These are phyloP conservation scores for Catocala nupta DNA, from an alignment of 2,888 invertebrate genomes.

Conservation along the genomic window DNA sequence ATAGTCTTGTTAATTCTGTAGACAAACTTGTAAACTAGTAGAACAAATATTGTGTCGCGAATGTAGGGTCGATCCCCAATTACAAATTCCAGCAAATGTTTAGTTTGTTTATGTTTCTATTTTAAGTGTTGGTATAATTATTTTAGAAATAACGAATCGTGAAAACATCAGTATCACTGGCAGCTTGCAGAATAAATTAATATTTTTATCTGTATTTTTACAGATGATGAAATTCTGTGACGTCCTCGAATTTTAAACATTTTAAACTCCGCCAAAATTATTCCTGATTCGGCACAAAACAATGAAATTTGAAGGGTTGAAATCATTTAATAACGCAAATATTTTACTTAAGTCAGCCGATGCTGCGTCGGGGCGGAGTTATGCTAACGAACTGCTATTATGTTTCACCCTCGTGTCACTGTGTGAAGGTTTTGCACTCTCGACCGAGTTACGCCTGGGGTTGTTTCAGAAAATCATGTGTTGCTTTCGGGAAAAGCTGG, in stretches of 20 bases:
- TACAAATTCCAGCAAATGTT: constrained; percentile 11
- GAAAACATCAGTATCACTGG: too few species aligned
- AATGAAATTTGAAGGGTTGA: constrained; percentile 58
- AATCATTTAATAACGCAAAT: constrained; percentile 79
- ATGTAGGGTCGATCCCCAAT: constrained; percentile 10
- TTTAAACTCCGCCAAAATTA: constrained; percentile 35
- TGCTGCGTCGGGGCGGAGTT: constrained; percentile 67
- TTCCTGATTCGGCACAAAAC: constrained; percentile 57
- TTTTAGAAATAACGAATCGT: too few species aligned
- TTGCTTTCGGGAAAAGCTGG: constrained; percentile 76
- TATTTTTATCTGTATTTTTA: constrained; percentile 5
- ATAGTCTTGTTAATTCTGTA: constrained; percentile 26
- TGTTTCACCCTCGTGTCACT: constrained; percentile 82
- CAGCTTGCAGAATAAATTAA: not conserved
- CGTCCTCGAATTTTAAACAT: constrained; percentile 25
- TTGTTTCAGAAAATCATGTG: constrained; percentile 83
- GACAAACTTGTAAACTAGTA: constrained; percentile 14
- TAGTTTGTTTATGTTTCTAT: constrained; percentile 1
- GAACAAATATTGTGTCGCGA: constrained; percentile 12
- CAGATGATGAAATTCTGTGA: constrained; percentile 8
- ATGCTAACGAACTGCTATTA: constrained; percentile 85
- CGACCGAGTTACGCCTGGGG: constrained; percentile 82
- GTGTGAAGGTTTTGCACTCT: constrained; percentile 86
- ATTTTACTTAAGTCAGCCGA: constrained; percentile 73
- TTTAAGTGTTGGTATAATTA: not conserved